phyloP scores from a whole-genome alignment of 2,888 invertebrate species.

The Melinaea marsaeus region DNA sequence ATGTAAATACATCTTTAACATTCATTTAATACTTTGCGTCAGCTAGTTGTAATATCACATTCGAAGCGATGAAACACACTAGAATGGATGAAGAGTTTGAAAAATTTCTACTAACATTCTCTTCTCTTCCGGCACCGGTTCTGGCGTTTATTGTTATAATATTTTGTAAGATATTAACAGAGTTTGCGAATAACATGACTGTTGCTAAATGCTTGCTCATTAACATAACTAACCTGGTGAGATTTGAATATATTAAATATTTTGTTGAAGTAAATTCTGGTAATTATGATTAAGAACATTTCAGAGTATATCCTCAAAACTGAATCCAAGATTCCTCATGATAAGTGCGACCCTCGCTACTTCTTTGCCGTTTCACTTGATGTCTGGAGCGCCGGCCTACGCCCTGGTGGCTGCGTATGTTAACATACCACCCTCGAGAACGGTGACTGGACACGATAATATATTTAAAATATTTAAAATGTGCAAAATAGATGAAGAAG shows the following conservation, averaged over 20 bases:
- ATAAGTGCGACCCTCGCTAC: slow-evolving; percentile 50
- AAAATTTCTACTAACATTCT: slow-evolving; percentile 42
- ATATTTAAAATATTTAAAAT: no score
- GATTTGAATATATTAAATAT: slow-evolving; percentile 5
- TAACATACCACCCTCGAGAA: slow-evolving; percentile 54
- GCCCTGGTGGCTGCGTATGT: slow-evolving; percentile 58
- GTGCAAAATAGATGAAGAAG: no score
- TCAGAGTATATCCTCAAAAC: slow-evolving; percentile 46
- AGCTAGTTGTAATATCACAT: slow-evolving; percentile 51
- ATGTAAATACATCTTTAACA: no score
- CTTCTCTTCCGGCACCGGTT: slow-evolving; percentile 43
- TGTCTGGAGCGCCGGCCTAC: slow-evolving; percentile 50
- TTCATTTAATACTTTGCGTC: background rate
- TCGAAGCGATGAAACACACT: slow-evolving; percentile 51
- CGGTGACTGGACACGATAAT: slow-evolving; percentile 40
- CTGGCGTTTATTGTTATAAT: slow-evolving; percentile 47
- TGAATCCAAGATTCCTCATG: slow-evolving; percentile 61
- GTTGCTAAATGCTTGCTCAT: slow-evolving; percentile 49
- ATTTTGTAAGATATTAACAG: slow-evolving; percentile 52
- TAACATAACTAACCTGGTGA: slow-evolving; percentile 52
- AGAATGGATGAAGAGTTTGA: slow-evolving; percentile 53
- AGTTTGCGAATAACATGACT: slow-evolving; percentile 48
- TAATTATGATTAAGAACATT: slow-evolving; percentile 9
- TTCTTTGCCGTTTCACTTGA: slow-evolving; percentile 55
- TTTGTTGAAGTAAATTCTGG: background rate